These are phyloP conservation scores for Morpho achilles DNA, from an alignment of 2,888 invertebrate genomes.

Conservation along the genomic window DNA sequence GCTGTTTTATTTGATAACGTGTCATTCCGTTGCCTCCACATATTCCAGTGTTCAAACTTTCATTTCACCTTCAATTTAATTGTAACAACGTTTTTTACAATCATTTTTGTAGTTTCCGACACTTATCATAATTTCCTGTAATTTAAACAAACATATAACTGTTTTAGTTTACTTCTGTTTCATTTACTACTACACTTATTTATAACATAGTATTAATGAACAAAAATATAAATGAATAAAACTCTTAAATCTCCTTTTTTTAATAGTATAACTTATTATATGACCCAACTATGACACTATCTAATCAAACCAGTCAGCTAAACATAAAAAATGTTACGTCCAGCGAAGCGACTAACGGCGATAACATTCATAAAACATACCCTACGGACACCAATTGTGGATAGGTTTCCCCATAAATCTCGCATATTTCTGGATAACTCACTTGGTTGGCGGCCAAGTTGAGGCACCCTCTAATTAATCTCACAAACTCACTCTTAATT, in stretches of 20 bases:
- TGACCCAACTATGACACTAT: not conserved
- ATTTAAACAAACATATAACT: no score
- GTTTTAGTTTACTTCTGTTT: no score
- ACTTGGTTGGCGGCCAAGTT: slow-evolving; percentile 67
- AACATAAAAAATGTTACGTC: slow-evolving; percentile 34
- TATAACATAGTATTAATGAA: no score
- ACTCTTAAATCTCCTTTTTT: no score
- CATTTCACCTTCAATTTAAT: slow-evolving; percentile 17
- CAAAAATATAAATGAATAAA: no score
- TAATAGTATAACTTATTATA: no score
- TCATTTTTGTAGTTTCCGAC: not conserved
- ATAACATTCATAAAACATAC: slow-evolving; percentile 58
- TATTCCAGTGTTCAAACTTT: slow-evolving; percentile 16
- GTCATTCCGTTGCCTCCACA: slow-evolving; percentile 33
- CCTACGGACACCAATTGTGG: slow-evolving; percentile 52
- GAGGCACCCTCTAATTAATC: slow-evolving; percentile 67
- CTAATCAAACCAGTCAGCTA: slow-evolving; percentile 28
- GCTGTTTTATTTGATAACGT: slow-evolving; percentile 67
- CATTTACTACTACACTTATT: no score
- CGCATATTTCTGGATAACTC: slow-evolving; percentile 30
- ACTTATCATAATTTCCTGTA: not conserved
- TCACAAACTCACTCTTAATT: slow-evolving; percentile 72
- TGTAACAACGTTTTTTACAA: slow-evolving; percentile 12
- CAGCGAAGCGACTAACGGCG: slow-evolving; percentile 40
- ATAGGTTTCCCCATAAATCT: slow-evolving; percentile 51